Conservation (phyloP, 2,888 invertebrate genomes). For the Esperia sulphurella region DNA sequence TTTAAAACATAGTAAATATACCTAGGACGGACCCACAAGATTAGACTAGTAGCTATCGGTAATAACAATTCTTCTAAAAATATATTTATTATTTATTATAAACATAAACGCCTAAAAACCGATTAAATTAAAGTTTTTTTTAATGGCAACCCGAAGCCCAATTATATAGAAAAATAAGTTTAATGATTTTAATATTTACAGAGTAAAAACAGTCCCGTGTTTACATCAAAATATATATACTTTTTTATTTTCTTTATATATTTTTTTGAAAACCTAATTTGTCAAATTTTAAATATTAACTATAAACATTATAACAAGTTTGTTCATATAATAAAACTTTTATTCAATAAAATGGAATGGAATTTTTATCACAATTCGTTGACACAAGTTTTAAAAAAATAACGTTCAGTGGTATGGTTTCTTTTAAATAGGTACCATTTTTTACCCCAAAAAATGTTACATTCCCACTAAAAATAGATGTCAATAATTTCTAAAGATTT, state of each 20-base stretch:
- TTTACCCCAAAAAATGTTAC: background rate
- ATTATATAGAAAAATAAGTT: constrained; percentile 28
- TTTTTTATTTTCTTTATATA: constrained; percentile 25
- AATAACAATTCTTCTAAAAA: constrained; percentile 16
- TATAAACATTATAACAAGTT: constrained; percentile 7
- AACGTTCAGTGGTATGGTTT: constrained; percentile 17
- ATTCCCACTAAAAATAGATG: background rate
- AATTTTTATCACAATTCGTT: constrained; percentile 12
- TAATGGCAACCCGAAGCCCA: constrained; percentile 53
- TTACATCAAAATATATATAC: background rate
- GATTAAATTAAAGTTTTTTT: constrained; percentile 6
- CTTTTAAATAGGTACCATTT: constrained; percentile 4
- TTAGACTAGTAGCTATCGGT: constrained; percentile 42
- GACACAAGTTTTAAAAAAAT: constrained; percentile 5
- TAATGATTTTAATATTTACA: constrained; percentile 15
- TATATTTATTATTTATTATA: constrained; percentile 10
- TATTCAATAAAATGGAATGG: constrained; percentile 9
- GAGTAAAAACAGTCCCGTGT: background rate
- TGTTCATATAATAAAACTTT: constrained; percentile 10
- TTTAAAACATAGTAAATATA: constrained; percentile 21
- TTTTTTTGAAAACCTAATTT: constrained; percentile 23
- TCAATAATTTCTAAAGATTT: background rate
- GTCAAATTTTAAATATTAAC: constrained; percentile 13
- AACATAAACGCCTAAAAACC: constrained; percentile 10
- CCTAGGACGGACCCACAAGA: constrained; percentile 36